phyloP scores from a whole-genome alignment of 2,797 vertebrate species.

The Periparus ater region DNA sequence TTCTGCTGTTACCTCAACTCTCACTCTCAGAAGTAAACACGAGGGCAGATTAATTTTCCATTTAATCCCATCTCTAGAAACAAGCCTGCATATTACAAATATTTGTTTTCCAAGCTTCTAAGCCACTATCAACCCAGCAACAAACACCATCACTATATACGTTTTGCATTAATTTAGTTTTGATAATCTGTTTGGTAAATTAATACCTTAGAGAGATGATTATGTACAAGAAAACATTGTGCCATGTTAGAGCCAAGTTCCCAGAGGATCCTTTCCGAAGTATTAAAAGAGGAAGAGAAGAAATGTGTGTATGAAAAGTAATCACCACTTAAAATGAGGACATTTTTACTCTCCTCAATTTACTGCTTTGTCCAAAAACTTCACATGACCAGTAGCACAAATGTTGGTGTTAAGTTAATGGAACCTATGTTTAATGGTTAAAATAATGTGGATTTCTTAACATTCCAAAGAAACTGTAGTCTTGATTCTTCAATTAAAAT shows the following conservation, averaged over 20 bases:
- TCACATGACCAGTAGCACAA: background rate
- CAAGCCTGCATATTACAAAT: background rate
- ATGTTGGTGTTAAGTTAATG: background rate
- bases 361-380: background rate
- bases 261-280: slow-evolving; percentile 45
- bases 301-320: slow-evolving; percentile 27
- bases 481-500: background rate
- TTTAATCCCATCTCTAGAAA: background rate
- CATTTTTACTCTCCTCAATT: background rate
- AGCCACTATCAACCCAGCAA: background rate
- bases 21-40: background rate
- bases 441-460: background rate
- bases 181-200: slow-evolving; percentile 55
- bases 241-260: slow-evolving; percentile 20
- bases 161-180: slow-evolving; percentile 1
- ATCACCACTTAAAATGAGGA: background rate
- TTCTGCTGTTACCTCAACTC: background rate
- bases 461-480: background rate
- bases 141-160: background rate
- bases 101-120: slow-evolving; percentile 41
- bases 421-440: background rate
- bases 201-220: slow-evolving; percentile 64
- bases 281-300: slow-evolving; percentile 1
- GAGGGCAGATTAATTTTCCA: background rate
- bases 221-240: slow-evolving; percentile 35